phyloP scores from a whole-genome alignment of 1,140 invertebrate genomes.

The Neodiprion pinetum region DNA sequence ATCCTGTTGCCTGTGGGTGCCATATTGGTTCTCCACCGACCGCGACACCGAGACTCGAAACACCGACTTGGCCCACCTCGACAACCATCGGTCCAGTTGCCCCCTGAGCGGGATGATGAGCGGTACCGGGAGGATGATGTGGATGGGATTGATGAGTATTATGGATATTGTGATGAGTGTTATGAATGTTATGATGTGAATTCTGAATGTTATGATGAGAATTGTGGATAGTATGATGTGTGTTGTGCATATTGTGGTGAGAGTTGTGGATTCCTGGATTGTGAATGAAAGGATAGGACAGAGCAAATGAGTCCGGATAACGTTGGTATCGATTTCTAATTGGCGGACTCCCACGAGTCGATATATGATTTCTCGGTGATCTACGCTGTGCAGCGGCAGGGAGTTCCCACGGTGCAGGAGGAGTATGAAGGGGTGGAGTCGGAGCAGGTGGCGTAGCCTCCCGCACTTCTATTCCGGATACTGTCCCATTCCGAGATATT shows the following conservation, averaged over 20 bases:
- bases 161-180: conserved; percentile 37
- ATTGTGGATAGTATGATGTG: conserved; percentile 41
- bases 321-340: conserved; percentile 53
- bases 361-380: conserved; percentile 52
- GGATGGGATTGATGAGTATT: conserved; percentile 34
- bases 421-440: conserved; percentile 44
- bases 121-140: conserved; percentile 34
- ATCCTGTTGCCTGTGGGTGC: conserved; percentile 54
- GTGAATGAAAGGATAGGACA: conserved; percentile 44
- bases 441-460: conserved; percentile 51
- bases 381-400: conserved; percentile 46
- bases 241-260: conserved; percentile 44
- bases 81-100: conserved; percentile 54
- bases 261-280: conserved; percentile 46
- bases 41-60: conserved; percentile 52
- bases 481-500: conserved; percentile 55
- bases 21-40: conserved; percentile 52
- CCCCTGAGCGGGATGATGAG: conserved; percentile 53
- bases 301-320: conserved; percentile 46
- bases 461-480: conserved; percentile 50
- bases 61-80: conserved; percentile 54
- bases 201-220: conserved; percentile 43
- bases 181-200: conserved; percentile 47
- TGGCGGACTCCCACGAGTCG: conserved; percentile 47
- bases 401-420: conserved; percentile 50